A percentile compares a stretch with the other conserved stretches of the same genome.
These are phyloP conservation scores for Ruditapes philippinarum DNA, from an alignment of 1,140 invertebrate genomes.

Conservation along the genomic window DNA sequence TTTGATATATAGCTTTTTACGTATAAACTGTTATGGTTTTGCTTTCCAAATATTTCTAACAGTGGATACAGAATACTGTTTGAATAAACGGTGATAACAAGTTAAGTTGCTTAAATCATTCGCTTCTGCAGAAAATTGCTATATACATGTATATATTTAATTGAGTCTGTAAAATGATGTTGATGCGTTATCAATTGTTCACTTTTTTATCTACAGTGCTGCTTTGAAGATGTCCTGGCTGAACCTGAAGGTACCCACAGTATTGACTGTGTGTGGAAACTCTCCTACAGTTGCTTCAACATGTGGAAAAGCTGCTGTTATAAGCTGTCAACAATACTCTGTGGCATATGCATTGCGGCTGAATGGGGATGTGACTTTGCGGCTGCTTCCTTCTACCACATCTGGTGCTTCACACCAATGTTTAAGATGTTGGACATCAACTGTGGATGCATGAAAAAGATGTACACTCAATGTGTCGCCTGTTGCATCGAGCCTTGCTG, in stretches of 20 bases:
- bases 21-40: no score
- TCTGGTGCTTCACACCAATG: slow-evolving; percentile 85
- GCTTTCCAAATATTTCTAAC: no score
- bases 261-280: slow-evolving; percentile 92
- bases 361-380: slow-evolving; percentile 92
- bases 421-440: slow-evolving; percentile 87
- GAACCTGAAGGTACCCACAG: slow-evolving; percentile 92
- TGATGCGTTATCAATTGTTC: no score
- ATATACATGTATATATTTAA: no score
- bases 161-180: no score
- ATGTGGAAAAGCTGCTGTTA: slow-evolving; percentile 91
- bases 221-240: slow-evolving; percentile 92
- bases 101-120: no score
- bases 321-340: slow-evolving; percentile 90
- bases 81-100: no score
- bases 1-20: no score
- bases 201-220: slow-evolving; percentile 69
- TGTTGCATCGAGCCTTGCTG: slow-evolving; percentile 76
- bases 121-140: no score
- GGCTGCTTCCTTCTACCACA: slow-evolving; percentile 90
- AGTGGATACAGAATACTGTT: no score
- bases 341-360: slow-evolving; percentile 91
- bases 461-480: slow-evolving; percentile 88
- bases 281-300: slow-evolving; percentile 91
- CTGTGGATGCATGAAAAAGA: slow-evolving; percentile 89